Percentiles rank a stretch among this genome's conserved stretches.
Conservation (phyloP, 2,797 vertebrate genomes). For the Acipenser oxyrinchus region DNA sequence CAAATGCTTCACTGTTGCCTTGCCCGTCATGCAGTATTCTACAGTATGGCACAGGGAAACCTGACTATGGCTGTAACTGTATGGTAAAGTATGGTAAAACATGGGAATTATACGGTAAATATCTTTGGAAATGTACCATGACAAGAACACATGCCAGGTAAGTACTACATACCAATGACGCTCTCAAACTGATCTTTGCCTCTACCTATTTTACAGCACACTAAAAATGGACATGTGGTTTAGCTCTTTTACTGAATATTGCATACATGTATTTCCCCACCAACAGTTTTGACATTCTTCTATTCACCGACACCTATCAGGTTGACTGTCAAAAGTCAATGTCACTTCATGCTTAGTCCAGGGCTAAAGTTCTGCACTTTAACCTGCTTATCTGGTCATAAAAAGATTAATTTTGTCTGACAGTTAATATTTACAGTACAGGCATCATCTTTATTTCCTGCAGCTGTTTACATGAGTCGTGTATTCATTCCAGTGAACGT, state of each 20-base stretch:
- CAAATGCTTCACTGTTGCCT: too few species aligned
- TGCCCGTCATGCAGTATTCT: too few species aligned
- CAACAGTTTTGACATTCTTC: neutral
- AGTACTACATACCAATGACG: too few species aligned
- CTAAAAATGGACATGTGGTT: neutral
- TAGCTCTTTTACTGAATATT: neutral
- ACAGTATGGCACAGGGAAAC: too few species aligned
- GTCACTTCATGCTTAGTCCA: too few species aligned
- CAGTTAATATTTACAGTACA: neutral
- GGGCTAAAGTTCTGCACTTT: neutral
- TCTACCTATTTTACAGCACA: neutral
- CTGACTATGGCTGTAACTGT: too few species aligned
- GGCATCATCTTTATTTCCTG: neutral
- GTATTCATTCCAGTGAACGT: neutral
- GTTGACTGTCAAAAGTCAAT: neutral
- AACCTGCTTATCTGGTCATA: neutral
- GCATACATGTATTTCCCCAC: neutral
- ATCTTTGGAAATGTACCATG: too few species aligned
- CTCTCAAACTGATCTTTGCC: neutral
- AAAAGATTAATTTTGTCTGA: neutral
- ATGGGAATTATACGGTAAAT: too few species aligned
- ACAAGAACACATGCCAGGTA: too few species aligned
- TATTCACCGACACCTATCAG: neutral
- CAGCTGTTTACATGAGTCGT: neutral
- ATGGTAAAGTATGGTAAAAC: too few species aligned